phyloP scores from a whole-genome alignment of 2,888 invertebrate genomes.

The Agelastica alni region DNA sequence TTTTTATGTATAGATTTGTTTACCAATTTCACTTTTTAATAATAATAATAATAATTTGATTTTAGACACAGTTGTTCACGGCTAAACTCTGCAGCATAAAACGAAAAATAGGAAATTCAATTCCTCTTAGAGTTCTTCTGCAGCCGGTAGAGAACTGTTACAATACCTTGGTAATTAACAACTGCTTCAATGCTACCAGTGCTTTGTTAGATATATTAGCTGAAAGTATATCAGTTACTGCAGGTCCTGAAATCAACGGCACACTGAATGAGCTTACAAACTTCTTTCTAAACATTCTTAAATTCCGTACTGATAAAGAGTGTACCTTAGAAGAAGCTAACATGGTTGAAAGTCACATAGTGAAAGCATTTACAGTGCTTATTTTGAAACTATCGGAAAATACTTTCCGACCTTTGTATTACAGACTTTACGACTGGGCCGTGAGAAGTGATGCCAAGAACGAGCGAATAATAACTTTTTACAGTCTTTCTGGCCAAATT shows the following conservation, averaged over 20 bases:
- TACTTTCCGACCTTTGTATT: slow-evolving; percentile 86
- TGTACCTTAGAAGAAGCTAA: slow-evolving; percentile 58
- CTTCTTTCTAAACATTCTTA: slow-evolving; percentile 75
- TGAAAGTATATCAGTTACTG: slow-evolving; percentile 70
- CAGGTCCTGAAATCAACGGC: slow-evolving; percentile 65
- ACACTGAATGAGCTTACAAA: slow-evolving; percentile 70
- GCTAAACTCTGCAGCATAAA: slow-evolving; percentile 66
- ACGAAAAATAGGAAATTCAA: slow-evolving; percentile 68
- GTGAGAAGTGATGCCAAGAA: slow-evolving; percentile 65
- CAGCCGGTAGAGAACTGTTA: slow-evolving; percentile 74
- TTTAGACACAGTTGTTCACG: slow-evolving; percentile 58
- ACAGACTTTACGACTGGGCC: slow-evolving; percentile 88
- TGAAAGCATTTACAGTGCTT: slow-evolving; percentile 77
- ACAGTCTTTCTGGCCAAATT: slow-evolving; percentile 76
- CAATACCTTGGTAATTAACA: slow-evolving; percentile 62
- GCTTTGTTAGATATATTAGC: slow-evolving; percentile 77
- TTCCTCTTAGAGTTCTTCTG: slow-evolving; percentile 76
- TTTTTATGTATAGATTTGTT: too few relatives aligned
- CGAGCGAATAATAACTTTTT: slow-evolving; percentile 79
- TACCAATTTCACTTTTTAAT: too few relatives aligned
- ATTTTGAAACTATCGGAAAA: slow-evolving; percentile 88
- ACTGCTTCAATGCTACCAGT: slow-evolving; percentile 65
- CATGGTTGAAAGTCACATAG: slow-evolving; percentile 72
- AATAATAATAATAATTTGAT: neutral
- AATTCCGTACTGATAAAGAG: slow-evolving; percentile 66